Conservation (phyloP, 2,113 vertebrate species). For the Machaerirhynchus nigripectus region DNA sequence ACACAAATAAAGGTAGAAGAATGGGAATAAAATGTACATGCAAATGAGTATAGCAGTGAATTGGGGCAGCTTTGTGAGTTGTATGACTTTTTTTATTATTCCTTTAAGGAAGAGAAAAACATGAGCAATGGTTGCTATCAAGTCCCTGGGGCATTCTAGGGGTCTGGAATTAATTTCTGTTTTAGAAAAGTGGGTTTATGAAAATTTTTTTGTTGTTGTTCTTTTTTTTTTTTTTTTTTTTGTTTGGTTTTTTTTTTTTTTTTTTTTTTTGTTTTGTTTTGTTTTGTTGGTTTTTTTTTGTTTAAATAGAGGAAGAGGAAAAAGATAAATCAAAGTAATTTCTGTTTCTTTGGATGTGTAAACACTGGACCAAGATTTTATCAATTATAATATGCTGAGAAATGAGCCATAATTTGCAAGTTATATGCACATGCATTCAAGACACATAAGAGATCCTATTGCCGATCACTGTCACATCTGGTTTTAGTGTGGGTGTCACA, state of each 20-base stretch:
- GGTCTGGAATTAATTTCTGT: background rate
- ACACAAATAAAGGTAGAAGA: conserved; percentile 8
- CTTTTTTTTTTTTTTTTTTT: too few species aligned
- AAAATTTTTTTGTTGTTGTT: too few species aligned
- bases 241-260: too few species aligned
- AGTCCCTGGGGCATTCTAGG: background rate
- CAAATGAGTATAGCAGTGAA: background rate
- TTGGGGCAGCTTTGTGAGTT: background rate
- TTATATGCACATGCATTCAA: background rate
- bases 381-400: background rate
- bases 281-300: too few species aligned
- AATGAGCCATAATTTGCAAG: background rate
- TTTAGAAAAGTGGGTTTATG: background rate
- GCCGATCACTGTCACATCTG: background rate
- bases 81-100: background rate
- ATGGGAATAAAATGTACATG: conserved; percentile 24
- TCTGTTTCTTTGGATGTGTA: background rate
- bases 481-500: background rate
- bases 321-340: background rate
- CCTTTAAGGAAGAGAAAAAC: background rate
- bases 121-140: background rate
- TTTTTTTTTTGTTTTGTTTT: too few species aligned
- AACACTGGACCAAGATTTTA: background rate
- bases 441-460: background rate
- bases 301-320: background rate